phyloP scores from a whole-genome alignment of 1,140 invertebrate species.

The Mycetomoellerius zeteki region DNA sequence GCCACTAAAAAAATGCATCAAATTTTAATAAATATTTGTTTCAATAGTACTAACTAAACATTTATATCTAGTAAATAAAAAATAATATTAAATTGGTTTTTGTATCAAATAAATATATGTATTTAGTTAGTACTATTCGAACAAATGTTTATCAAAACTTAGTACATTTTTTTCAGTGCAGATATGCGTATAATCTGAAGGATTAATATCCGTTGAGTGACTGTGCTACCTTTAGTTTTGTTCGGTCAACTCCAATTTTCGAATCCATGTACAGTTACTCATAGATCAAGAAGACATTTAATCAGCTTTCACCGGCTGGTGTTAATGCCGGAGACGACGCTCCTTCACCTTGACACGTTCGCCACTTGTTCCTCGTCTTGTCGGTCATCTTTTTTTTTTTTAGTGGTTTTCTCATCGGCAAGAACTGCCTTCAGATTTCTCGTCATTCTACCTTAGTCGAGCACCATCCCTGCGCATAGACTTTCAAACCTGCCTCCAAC shows the following conservation, averaged over 20 bases:
- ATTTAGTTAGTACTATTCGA: too few species aligned
- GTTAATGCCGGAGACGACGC: constrained; percentile 68
- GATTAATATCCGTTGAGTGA: not conserved
- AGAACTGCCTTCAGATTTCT: constrained; percentile 23
- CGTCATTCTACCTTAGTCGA: not conserved
- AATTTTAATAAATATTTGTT: too few species aligned
- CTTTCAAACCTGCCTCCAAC: constrained; percentile 16
- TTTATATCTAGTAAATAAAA: too few species aligned
- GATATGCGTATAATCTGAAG: not conserved
- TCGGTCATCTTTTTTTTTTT: constrained; percentile 33
- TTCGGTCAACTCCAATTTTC: constrained; percentile 25
- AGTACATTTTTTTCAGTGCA: too few species aligned
- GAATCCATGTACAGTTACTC: constrained; percentile 65
- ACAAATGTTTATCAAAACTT: too few species aligned
- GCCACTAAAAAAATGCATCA: too few species aligned
- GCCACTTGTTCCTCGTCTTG: constrained; percentile 36
- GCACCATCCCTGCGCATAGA: not conserved
- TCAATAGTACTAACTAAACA: too few species aligned
- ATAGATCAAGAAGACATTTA: constrained; percentile 40
- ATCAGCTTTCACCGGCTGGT: constrained; percentile 77
- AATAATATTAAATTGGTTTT: too few species aligned
- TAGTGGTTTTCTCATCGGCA: constrained; percentile 33
- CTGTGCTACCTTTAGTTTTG: not conserved
- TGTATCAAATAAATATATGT: too few species aligned
- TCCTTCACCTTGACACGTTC: constrained; percentile 82